Conservation (phyloP, 1,140 invertebrate species). For the Arion vulgaris region DNA sequence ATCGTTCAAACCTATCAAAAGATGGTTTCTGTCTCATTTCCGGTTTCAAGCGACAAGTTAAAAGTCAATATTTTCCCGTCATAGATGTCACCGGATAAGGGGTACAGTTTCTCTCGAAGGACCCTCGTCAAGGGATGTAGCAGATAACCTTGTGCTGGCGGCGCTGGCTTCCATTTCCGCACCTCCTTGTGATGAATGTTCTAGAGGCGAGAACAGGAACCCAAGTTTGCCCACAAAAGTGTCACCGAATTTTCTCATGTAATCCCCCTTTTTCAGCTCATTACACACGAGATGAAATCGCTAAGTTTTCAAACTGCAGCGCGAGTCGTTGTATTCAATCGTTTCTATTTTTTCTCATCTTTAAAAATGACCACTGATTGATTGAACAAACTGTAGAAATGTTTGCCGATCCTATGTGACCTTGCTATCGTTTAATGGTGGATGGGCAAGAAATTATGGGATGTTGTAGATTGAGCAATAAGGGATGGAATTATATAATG, state of each 20-base stretch:
- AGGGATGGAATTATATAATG: neutral
- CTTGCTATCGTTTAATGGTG: neutral
- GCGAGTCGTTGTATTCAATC: slow-evolving; percentile 11
- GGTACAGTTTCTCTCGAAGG: neutral
- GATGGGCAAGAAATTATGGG: slow-evolving; percentile 5
- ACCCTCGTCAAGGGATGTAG: neutral
- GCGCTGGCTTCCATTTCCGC: slow-evolving; percentile 36
- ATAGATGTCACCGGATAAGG: slow-evolving; percentile 18
- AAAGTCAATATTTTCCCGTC: slow-evolving; percentile 40
- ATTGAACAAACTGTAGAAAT: neutral
- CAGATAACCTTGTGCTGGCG: slow-evolving; percentile 20
- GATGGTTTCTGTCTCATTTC: slow-evolving; percentile 40
- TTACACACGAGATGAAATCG: slow-evolving; percentile 13
- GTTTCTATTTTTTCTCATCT: neutral
- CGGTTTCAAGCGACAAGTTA: slow-evolving; percentile 36
- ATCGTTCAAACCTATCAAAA: slow-evolving; percentile 29
- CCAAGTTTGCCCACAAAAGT: slow-evolving; percentile 32
- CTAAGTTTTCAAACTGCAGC: neutral
- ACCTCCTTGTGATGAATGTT: slow-evolving; percentile 30
- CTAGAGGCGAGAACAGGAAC: neutral
- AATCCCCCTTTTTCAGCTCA: slow-evolving; percentile 31
- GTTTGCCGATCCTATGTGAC: neutral
- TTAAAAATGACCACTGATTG: slow-evolving; percentile 15
- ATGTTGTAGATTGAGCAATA: neutral
- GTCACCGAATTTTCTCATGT: slow-evolving; percentile 23